Evolutionary conservation across 2,888 invertebrate species (phyloP), one percentile per base, ranked within the genome.

Genomic region (Hetaerina titia): DNA sequence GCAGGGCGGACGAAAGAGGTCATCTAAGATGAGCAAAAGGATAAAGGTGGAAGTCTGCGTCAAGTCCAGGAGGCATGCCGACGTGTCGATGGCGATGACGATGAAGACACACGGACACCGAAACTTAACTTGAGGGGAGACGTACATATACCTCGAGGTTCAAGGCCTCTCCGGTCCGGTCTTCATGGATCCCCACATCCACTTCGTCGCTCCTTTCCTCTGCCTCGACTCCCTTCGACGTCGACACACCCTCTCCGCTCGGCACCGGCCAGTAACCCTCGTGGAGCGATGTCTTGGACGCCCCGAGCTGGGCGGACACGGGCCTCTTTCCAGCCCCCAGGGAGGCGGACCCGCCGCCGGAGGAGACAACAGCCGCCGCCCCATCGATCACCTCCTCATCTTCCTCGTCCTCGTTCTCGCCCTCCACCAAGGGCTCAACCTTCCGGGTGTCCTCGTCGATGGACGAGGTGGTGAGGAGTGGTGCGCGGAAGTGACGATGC

Each of bases 331-430:
- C 56, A 5, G n/a, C 57, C 1, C 57, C n/a, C 8, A n/a, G 45
- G 45, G 56, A 45, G 22, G 57, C 95, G 89, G 95, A 95, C 15
- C 64, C 69, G 13, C 45, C 22, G 13, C 5, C 69, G 17, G n/a
- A 60, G 22, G 58, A 74, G 63, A 90, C 92, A 57, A 89, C 95
- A 87, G 95, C 95, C 63, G 95, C 95, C 58, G 95, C 95, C 15
- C 95, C 95, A 58, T 94, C 95, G 45, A 95, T 95, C 19, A 94
- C 96, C 45, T 95, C 95, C 57, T 95, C 95, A 88, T 95, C 95
- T 63, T 95, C 95, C 95, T 92, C 92, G 19, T 92, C 92, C 74
- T 92, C 92, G 69, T 92, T 92, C 22, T 92, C 92, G n/a, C 92
- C 92, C 22, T 92, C 92, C 8, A 92, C 69, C 56, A 92, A n/a